Percentiles rank a stretch among this genome's conserved stretches.
phyloP scores from a whole-genome alignment of 1,140 invertebrate species.

The Drosophila trapezifrons region DNA sequence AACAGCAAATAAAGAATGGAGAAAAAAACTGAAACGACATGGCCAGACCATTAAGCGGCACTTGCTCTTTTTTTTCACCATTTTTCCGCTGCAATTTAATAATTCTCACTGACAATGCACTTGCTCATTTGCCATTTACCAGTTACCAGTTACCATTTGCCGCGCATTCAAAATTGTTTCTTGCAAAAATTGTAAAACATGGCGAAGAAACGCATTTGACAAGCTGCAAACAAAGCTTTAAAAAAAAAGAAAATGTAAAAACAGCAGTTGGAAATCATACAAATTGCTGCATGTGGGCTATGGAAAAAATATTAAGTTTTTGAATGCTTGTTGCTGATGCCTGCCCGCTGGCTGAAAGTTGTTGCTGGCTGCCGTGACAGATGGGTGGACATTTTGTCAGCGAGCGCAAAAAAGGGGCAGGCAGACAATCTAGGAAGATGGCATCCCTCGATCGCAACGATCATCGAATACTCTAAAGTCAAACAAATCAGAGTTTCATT shows the following conservation, averaged over 20 bases:
- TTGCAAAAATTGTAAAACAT: slow-evolving; percentile 49
- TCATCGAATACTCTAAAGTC: slow-evolving; percentile 24
- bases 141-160: slow-evolving; percentile 49
- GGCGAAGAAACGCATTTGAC: slow-evolving; percentile 37
- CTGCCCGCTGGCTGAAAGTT: slow-evolving; percentile 56
- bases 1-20: slow-evolving; percentile 26
- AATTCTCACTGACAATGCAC: slow-evolving; percentile 54
- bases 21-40: slow-evolving; percentile 49
- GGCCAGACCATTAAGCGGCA: slow-evolving; percentile 58
- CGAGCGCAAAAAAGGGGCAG: slow-evolving; percentile 28
- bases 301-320: slow-evolving; percentile 45
- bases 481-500: no score
- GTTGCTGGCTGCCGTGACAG: slow-evolving; percentile 66
- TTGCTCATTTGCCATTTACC: slow-evolving; percentile 50
- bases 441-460: background rate
- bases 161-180: slow-evolving; percentile 58
- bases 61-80: slow-evolving; percentile 21
- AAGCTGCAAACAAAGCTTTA: slow-evolving; percentile 19
- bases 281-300: slow-evolving; percentile 57
- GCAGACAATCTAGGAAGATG: background rate
- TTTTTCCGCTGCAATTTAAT: slow-evolving; percentile 51
- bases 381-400: slow-evolving; percentile 79
- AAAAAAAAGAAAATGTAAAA: slow-evolving; percentile 18
- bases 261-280: slow-evolving; percentile 59
- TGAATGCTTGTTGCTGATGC: slow-evolving; percentile 60